Evolutionary conservation across 2,888 invertebrate genomes (phyloP).

Genomic region (Aradus depressus): DNA sequence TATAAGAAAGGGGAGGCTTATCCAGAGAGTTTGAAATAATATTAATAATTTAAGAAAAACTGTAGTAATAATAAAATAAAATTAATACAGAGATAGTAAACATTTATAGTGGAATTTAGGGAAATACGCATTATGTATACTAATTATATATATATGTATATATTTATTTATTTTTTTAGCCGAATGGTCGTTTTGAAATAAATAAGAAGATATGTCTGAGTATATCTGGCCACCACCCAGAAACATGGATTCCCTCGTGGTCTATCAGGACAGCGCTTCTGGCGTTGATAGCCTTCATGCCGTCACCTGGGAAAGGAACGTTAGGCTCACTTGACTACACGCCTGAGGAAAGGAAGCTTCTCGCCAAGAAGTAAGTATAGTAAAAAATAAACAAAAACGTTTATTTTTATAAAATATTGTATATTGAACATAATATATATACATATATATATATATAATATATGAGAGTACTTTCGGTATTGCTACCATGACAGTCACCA

Average conservation of each 20-base stretch:
- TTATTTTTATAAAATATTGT: constrained; percentile 5
- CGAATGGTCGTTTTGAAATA: constrained; percentile 85
- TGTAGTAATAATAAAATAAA: too few species aligned
- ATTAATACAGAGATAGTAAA: too few species aligned
- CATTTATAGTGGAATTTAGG: too few species aligned
- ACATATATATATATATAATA: too few species aligned
- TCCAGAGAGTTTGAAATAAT: too few species aligned
- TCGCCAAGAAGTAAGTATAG: constrained; percentile 58
- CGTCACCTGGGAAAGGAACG: constrained; percentile 77
- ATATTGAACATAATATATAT: too few species aligned
- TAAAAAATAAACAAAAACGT: constrained; percentile 37
- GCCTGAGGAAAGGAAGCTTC: constrained; percentile 63
- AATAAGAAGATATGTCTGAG: constrained; percentile 92
- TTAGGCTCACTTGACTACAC: constrained; percentile 85
- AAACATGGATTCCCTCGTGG: constrained; percentile 97
- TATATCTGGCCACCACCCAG: constrained; percentile 93
- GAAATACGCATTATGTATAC: too few species aligned
- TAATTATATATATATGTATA: too few species aligned
- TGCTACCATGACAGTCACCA: too few species aligned
- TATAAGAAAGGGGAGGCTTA: too few species aligned
- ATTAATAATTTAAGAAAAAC: too few species aligned
- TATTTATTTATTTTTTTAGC: constrained; percentile 41
- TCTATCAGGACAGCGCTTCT: constrained; percentile 85
- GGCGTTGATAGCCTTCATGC: constrained; percentile 90
- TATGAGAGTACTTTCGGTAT: too few species aligned